Percentiles rank a stretch among this genome's conserved stretches.
These are phyloP conservation scores for Merluccius polli DNA, from an alignment of 2,797 vertebrate genomes.

Conservation along the genomic window DNA sequence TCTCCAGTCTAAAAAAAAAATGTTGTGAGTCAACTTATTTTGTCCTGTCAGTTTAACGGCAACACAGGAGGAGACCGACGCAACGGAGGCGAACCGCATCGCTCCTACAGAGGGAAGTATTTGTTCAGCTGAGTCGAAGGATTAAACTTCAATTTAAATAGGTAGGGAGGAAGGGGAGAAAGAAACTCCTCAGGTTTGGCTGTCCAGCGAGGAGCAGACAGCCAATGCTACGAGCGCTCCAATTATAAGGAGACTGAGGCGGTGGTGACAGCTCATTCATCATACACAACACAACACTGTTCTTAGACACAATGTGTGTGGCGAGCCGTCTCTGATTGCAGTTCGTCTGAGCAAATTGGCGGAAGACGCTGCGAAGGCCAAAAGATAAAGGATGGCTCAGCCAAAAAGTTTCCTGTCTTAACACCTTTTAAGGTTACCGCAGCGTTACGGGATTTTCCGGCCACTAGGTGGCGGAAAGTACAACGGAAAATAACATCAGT, in stretches of 20 bases:
- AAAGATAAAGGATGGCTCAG: background rate
- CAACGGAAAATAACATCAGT: background rate
- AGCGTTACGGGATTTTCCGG: background rate
- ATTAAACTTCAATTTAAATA: too few relatives aligned
- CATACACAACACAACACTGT: conserved; percentile 39
- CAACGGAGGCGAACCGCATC: too few relatives aligned
- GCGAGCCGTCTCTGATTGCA: conserved; percentile 22
- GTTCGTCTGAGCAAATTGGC: conserved; percentile 38
- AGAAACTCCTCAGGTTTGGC: too few relatives aligned
- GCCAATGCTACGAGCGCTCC: conserved; percentile 26
- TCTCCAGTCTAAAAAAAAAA: too few relatives aligned
- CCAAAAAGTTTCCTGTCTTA: background rate
- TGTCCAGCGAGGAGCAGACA: conserved; percentile 19
- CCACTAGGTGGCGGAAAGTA: background rate
- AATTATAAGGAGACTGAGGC: conserved; percentile 52
- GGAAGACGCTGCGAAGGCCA: too few relatives aligned
- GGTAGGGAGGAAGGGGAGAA: too few relatives aligned
- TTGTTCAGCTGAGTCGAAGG: too few relatives aligned
- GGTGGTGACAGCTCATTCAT: conserved; percentile 50
- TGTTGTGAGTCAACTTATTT: too few relatives aligned
- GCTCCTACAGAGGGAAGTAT: too few relatives aligned
- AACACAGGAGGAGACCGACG: too few relatives aligned
- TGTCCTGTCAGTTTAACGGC: too few relatives aligned
- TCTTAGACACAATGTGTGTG: conserved; percentile 24
- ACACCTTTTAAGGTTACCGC: background rate